Evolutionary conservation across 2,797 vertebrate genomes (phyloP).

Genomic region (Pitangus sulphuratus): DNA sequence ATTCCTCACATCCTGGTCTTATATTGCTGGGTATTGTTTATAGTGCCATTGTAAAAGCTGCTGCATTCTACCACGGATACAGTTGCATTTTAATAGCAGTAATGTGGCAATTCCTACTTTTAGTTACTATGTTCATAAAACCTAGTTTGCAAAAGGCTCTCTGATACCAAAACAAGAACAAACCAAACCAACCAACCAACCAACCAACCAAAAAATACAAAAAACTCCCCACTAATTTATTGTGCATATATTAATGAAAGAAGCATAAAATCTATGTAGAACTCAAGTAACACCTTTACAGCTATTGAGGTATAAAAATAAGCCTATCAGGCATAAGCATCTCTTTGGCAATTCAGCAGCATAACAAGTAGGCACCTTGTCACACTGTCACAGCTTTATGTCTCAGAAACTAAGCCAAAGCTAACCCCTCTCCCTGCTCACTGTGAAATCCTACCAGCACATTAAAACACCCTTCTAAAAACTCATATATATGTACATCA

Average conservation of each 20-base stretch:
- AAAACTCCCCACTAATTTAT: background rate
- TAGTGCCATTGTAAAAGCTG: background rate
- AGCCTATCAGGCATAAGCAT: background rate
- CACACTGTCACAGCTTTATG: background rate
- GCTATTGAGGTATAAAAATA: background rate
- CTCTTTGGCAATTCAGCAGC: background rate
- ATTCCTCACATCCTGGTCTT: slow-evolving; percentile 48
- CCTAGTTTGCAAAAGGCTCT: background rate
- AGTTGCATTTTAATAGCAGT: background rate
- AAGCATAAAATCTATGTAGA: background rate
- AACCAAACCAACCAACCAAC: background rate
- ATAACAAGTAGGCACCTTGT: background rate
- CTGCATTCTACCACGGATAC: background rate
- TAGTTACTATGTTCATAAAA: background rate
- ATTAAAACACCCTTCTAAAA: background rate
- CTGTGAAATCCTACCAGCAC: background rate
- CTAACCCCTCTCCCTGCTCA: background rate
- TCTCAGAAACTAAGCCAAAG: background rate
- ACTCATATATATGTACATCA: background rate
- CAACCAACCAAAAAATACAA: background rate
- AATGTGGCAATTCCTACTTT: background rate
- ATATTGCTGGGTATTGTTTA: slow-evolving; percentile 35
- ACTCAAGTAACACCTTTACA: background rate
- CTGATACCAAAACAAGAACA: background rate
- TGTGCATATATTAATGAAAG: background rate